These are phyloP conservation scores for Spilogale gracilis DNA, from an alignment of 2,113 vertebrate species.

Conservation along the genomic window DNA sequence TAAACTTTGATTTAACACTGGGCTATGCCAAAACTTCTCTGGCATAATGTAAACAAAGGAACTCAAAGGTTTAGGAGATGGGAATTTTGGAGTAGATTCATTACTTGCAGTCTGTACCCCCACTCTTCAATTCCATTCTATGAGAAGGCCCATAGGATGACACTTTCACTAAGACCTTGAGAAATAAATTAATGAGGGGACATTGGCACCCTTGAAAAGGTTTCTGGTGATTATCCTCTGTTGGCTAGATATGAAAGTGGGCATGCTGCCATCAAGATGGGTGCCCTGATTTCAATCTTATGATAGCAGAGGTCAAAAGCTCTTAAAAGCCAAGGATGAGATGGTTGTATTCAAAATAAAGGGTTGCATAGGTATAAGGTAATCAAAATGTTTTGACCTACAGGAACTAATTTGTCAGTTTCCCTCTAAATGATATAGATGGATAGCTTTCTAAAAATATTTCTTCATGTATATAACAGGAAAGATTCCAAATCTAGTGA, in stretches of 20 bases:
- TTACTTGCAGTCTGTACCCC: not conserved
- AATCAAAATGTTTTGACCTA: not conserved
- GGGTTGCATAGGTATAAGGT: not conserved
- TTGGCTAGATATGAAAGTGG: not conserved
- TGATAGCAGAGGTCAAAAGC: not conserved
- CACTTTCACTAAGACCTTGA: not conserved
- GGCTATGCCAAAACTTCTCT: not conserved
- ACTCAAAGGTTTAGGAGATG: not conserved
- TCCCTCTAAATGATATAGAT: not conserved
- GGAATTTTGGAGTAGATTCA: not conserved
- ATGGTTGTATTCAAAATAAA: not conserved
- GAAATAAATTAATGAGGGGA: not conserved
- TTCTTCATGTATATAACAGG: not conserved
- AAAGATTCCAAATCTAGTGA: not conserved
- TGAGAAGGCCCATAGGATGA: not conserved
- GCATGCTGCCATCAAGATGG: not conserved
- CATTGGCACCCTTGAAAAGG: not conserved
- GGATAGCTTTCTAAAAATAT: not conserved
- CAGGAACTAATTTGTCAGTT: not conserved
- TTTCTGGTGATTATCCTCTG: not conserved
- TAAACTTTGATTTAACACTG: not conserved
- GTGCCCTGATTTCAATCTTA: not conserved
- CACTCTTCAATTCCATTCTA: not conserved
- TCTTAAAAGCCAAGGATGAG: not conserved
- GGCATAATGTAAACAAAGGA: not conserved